A percentile compares a stretch with the other conserved stretches of the same genome.
Conservation (phyloP, 2,113 vertebrate genomes). For the Tretioscincus oriximinensis region DNA sequence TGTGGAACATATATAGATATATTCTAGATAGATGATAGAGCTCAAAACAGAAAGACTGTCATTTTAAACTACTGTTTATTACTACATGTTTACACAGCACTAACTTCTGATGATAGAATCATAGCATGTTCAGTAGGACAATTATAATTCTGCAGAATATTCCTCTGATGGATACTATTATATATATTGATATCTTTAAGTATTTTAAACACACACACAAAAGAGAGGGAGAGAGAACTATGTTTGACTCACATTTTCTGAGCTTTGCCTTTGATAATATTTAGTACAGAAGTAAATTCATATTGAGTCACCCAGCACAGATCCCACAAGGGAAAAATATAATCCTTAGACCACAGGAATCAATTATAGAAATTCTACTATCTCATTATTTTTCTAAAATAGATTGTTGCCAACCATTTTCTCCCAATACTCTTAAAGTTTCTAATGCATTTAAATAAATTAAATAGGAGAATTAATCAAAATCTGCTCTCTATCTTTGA, state of each 20-base stretch:
- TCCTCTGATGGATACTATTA: constrained; percentile 16
- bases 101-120: too few relatives aligned
- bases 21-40: too few relatives aligned
- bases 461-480: constrained; percentile 64
- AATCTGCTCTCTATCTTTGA: constrained; percentile 49
- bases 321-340: constrained; percentile 31
- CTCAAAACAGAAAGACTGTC: too few relatives aligned
- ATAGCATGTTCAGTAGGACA: too few relatives aligned
- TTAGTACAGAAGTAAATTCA: constrained; percentile 32
- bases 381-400: constrained; percentile 33
- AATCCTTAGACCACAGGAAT: background rate
- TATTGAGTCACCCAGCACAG: constrained; percentile 8
- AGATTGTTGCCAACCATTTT: constrained; percentile 40
- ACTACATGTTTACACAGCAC: too few relatives aligned
- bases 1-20: too few relatives aligned
- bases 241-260: background rate
- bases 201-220: background rate
- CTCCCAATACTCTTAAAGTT: constrained; percentile 6
- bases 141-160: too few relatives aligned
- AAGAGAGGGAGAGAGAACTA: too few relatives aligned
- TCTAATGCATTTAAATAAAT: constrained; percentile 61
- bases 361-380: constrained; percentile 9
- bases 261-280: background rate
- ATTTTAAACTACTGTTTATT: too few relatives aligned
- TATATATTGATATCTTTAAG: background rate